Evolutionary conservation across 1,140 invertebrate genomes (phyloP).

Genomic region (Eupristina koningsbergeri): DNA sequence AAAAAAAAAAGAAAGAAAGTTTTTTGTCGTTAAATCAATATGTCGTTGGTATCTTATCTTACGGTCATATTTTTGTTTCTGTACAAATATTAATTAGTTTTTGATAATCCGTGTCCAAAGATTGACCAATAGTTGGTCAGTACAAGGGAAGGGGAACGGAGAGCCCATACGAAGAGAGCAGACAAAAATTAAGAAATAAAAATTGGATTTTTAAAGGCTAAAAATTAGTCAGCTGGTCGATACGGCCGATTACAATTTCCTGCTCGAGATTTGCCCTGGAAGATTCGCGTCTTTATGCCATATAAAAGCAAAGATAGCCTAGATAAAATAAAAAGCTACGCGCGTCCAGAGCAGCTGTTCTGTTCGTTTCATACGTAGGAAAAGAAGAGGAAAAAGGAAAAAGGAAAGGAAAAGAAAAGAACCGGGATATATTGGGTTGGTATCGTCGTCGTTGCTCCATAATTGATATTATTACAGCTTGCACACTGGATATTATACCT

Average conservation of each 20-base stretch:
- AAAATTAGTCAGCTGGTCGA: constrained; percentile 35
- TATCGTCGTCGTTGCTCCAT: not conserved
- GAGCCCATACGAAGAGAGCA: not conserved
- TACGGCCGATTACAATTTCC: not conserved
- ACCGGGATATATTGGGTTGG: not conserved
- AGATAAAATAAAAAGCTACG: constrained; percentile 20
- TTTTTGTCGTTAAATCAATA: too few species aligned
- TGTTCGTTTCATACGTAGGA: not conserved
- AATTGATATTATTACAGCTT: constrained; percentile 53
- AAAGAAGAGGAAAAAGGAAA: not conserved
- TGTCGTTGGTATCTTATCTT: too few species aligned
- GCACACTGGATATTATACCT: constrained; percentile 23
- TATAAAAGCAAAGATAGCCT: too few species aligned
- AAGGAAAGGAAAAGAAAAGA: not conserved
- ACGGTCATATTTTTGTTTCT: too few species aligned
- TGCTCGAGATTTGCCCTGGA: not conserved
- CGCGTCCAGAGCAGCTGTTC: constrained; percentile 31
- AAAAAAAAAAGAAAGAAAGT: too few species aligned
- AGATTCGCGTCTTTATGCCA: constrained; percentile 1
- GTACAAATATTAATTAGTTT: too few species aligned
- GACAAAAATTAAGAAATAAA: constrained; percentile 17
- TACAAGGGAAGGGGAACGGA: too few species aligned
- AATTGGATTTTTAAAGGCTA: not conserved
- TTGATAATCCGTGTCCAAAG: too few species aligned
- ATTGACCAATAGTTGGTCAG: too few species aligned